Evolutionary conservation across 2,888 invertebrate genomes (phyloP), one percentile per base, ranked within the genome.

Genomic region (Hypsopygia costalis): DNA sequence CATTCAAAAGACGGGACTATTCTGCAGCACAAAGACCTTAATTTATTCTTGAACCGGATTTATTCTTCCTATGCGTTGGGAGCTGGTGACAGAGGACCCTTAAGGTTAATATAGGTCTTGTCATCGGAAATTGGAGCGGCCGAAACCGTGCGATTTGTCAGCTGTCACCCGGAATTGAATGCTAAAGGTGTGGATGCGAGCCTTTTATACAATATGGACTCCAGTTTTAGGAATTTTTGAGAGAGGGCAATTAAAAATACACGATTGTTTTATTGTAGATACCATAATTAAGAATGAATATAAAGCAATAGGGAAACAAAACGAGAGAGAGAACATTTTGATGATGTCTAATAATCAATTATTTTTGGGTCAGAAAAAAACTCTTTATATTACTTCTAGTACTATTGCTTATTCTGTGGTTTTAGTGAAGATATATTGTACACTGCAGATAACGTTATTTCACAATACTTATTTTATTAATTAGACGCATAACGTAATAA

Each of bases 41-140:
- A 86, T 85, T 85, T 83, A 85, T 83, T 85, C 82, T 79, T 81
- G 76, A 81, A 81, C 70, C 68, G 72, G 75, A 80, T 81, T 81
- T 79, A 83, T 81, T 81, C 73, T 73, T 71, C 72, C 62, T 66
- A 58, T 76, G 72, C 69, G 71, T 73, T 73, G 71, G 58, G 62
- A 71, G 69, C 62, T 73, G 74, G 74, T 79, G 82, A 82, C 80
- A 76, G 78, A 85, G 82, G 68, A 66, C 69, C 69, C 83, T 85
- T 74, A 68, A 74, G 80, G 82, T 81, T 85, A 82, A 83, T 83
- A 75, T 80, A 74, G 80, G 81, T 79, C 72, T 77, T 81, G 82
- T 81, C 82, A 81, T 73, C 76, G 75, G 71, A 78, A 83, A 83
- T 85, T 80, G 81, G 76, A 70, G 70, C 69, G 72, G 57, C 62